phyloP scores from a whole-genome alignment of 2,888 invertebrate genomes.

The Prosopocoilus inquinatus region DNA sequence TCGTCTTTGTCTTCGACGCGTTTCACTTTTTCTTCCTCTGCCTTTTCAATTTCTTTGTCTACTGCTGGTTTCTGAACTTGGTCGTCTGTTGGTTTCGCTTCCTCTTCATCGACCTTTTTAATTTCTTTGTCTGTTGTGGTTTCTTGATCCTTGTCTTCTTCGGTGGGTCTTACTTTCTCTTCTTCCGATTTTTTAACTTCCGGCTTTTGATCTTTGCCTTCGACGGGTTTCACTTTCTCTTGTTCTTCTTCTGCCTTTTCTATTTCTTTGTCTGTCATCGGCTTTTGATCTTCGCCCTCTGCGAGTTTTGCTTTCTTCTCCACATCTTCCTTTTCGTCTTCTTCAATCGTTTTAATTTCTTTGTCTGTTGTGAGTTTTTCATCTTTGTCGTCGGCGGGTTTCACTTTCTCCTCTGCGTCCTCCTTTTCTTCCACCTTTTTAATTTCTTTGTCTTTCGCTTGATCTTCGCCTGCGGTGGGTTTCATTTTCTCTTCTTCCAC shows the following conservation, averaged over 20 bases:
- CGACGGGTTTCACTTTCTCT: background rate
- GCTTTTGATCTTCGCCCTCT: background rate
- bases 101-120: background rate
- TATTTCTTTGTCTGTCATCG: background rate
- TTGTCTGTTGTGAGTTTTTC: background rate
- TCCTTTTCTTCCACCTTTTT: too few relatives aligned
- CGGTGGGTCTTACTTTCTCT: too few relatives aligned
- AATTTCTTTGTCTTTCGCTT: background rate
- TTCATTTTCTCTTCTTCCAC: background rate
- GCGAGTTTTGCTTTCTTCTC: background rate
- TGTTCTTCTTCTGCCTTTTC: background rate
- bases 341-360: background rate
- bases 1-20: background rate
- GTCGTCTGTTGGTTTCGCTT: background rate
- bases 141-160: background rate
- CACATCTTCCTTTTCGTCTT: background rate
- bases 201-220: too few relatives aligned
- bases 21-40: background rate
- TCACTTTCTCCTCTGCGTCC: background rate
- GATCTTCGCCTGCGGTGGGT: background rate
- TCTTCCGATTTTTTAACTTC: too few relatives aligned
- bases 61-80: background rate
- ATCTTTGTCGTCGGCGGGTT: too few relatives aligned
- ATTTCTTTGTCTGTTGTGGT: background rate
- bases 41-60: background rate